Percentiles rank a stretch among this genome's conserved stretches.
Conservation (phyloP, 1,140 invertebrate genomes). For the Helicoverpa armigera region DNA sequence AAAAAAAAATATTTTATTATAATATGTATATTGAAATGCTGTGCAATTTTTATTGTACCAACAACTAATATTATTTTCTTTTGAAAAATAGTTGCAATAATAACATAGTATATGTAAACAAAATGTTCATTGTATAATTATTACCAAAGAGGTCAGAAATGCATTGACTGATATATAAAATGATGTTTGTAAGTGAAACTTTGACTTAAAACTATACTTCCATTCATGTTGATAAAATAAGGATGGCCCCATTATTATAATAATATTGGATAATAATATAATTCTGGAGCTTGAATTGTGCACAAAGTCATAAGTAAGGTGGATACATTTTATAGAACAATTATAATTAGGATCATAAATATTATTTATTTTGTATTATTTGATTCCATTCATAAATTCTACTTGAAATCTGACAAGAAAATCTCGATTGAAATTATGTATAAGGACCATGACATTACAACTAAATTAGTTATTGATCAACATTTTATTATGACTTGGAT, state of each 20-base stretch:
- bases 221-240: slow-evolving; percentile 69
- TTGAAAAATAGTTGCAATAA: slow-evolving; percentile 49
- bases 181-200: slow-evolving; percentile 61
- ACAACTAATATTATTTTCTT: slow-evolving; percentile 44
- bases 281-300: slow-evolving; percentile 73
- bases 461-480: slow-evolving; percentile 77
- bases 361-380: slow-evolving; percentile 47
- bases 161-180: slow-evolving; percentile 72
- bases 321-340: slow-evolving; percentile 50
- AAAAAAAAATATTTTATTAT: slow-evolving; percentile 64
- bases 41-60: slow-evolving; percentile 75
- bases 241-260: slow-evolving; percentile 59
- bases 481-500: slow-evolving; percentile 76
- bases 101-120: slow-evolving; percentile 46
- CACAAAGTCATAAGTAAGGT: slow-evolving; percentile 81
- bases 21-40: slow-evolving; percentile 71
- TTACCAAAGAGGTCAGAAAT: slow-evolving; percentile 79
- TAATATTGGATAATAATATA: slow-evolving; percentile 56
- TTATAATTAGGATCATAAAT: slow-evolving; percentile 57
- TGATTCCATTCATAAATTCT: slow-evolving; percentile 45
- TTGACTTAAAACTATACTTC: slow-evolving; percentile 64
- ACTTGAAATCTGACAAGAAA: slow-evolving; percentile 48
- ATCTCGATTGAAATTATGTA: slow-evolving; percentile 72
- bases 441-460: slow-evolving; percentile 77
- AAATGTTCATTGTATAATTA: slow-evolving; percentile 50